phyloP scores from a whole-genome alignment of 2,797 vertebrate species.

The Taeniopygia guttata region DNA sequence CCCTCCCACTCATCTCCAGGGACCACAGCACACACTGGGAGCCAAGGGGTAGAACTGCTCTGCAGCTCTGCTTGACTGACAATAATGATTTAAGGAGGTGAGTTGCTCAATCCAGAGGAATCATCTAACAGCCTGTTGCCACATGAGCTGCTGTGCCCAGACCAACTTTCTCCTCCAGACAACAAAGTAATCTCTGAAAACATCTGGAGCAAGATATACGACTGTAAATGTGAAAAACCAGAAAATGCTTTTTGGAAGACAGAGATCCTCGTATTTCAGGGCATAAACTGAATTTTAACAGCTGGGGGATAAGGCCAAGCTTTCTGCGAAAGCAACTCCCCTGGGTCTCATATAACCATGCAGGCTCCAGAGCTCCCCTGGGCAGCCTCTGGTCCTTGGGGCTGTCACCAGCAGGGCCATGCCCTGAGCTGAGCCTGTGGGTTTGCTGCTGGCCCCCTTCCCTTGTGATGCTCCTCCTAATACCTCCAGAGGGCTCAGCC shows the following conservation, averaged over 20 bases:
- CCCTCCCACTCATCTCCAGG: background rate
- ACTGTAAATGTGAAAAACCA: background rate
- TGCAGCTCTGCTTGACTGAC: background rate
- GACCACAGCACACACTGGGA: background rate
- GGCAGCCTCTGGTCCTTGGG: background rate
- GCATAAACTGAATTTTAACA: background rate
- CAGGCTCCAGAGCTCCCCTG: background rate
- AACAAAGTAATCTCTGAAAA: background rate
- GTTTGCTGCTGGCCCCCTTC: background rate
- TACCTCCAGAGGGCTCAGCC: background rate
- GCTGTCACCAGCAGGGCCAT: background rate
- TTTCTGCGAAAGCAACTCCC: background rate
- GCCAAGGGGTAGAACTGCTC: background rate
- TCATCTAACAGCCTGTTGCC: background rate
- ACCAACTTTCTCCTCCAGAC: background rate
- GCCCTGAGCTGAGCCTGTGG: background rate
- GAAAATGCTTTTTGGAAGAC: background rate
- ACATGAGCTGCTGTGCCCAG: background rate
- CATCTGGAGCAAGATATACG: background rate
- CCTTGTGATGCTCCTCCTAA: background rate
- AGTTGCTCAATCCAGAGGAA: background rate
- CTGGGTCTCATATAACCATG: background rate
- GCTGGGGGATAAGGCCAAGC: background rate
- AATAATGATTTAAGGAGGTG: background rate
- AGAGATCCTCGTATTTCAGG: background rate